Evolutionary conservation across 2,113 vertebrate genomes (phyloP).

Genomic region (Orthonyx spaldingii): DNA sequence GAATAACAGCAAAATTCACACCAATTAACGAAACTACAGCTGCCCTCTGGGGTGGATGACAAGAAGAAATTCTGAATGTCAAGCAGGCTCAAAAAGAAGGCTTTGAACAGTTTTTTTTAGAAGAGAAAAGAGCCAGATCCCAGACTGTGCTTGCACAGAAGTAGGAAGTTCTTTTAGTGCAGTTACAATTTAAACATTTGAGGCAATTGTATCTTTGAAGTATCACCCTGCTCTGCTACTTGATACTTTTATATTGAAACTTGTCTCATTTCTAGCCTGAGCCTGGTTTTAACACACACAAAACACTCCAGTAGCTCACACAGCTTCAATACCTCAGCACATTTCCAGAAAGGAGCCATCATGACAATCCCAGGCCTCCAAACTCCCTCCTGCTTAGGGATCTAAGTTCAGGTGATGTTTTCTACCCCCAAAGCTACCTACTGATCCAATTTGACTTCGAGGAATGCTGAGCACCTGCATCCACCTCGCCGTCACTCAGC

Average conservation of each 20-base stretch:
- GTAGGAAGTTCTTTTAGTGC: neutral
- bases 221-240: fast-evolving
- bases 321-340: fast-evolving
- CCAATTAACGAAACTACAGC: neutral
- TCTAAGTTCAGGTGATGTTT: neutral
- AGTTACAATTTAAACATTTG: neutral
- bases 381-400: neutral
- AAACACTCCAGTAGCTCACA: neutral
- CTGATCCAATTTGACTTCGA: neutral
- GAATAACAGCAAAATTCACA: neutral
- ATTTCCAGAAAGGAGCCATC: neutral
- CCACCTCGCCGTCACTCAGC: constrained; percentile 4
- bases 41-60: neutral
- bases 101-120: neutral
- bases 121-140: neutral
- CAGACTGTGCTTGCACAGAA: neutral
- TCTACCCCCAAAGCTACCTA: neutral
- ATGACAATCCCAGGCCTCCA: neutral
- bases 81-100: neutral
- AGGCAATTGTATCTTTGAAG: neutral
- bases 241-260: fast-evolving
- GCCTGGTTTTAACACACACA: neutral
- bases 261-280: fast-evolving
- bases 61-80: neutral
- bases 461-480: constrained; percentile 14